phyloP scores from a whole-genome alignment of 2,113 vertebrate species.

The Anhinga rufa region DNA sequence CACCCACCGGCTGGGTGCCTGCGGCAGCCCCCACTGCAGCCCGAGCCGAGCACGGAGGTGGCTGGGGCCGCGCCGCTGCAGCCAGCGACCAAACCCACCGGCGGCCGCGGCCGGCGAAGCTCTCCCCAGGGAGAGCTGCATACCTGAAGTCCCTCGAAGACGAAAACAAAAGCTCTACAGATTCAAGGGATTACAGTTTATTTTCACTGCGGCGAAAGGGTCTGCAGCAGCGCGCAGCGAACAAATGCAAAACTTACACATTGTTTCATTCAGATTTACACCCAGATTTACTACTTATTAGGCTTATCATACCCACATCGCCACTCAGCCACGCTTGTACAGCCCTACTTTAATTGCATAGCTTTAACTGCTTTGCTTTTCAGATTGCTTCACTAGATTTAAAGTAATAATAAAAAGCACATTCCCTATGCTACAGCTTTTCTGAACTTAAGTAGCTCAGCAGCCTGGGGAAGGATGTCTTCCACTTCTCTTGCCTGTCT shows the following conservation, averaged over 20 bases:
- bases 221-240: background rate
- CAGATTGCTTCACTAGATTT: background rate
- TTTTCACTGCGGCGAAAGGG: background rate
- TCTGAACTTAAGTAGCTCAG: background rate
- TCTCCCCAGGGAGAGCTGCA: background rate
- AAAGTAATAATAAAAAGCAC: background rate
- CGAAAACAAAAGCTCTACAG: background rate
- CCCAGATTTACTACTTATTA: background rate
- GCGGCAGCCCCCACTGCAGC: background rate
- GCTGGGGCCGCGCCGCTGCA: background rate
- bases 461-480: background rate
- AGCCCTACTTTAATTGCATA: background rate
- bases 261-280: background rate
- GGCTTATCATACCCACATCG: background rate
- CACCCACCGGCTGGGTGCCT: rapidly evolving
- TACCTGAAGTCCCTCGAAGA: background rate
- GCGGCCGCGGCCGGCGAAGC: background rate
- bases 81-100: background rate
- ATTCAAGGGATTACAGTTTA: background rate
- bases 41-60: background rate
- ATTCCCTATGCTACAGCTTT: background rate
- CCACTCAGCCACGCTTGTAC: background rate
- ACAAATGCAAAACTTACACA: background rate
- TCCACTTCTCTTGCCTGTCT: background rate
- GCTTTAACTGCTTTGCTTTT: background rate